Base-by-base conservation (phyloP, 1,140 invertebrate genomes). In the Nixonia krombeini region DNA sequence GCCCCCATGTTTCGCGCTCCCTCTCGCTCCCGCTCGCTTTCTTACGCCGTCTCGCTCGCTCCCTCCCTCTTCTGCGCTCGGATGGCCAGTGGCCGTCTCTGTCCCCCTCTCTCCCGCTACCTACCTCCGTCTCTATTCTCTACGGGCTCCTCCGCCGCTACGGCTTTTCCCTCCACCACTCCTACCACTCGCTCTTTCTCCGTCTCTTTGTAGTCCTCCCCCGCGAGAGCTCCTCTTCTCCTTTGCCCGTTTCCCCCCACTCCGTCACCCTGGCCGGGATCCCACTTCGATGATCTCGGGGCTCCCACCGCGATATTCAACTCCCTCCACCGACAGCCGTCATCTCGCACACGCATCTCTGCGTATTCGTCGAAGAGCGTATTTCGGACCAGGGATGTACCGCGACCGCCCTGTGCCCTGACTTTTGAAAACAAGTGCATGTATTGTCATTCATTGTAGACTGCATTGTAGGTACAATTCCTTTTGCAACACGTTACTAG, bases 1-100 rank as follows among this genome's bases (percentile, higher is more conserved):
- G 81, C 81, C 81, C 81, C 81, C 81, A 75, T 81, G 61, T 44
- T 57, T 71, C 65, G 29, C 45, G 45, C 47, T 44, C 50, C 59
- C 35, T 35, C 52, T 42, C 56, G 35, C 40, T 40, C 40, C 44
- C 52, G 46, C 49, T 55, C 58, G 16, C 33, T 37, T 47, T 52
- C 15, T 8, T n/a, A n/a, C n/a, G 31, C 18, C 41, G 26, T 13
- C 9, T 15, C 10, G 17, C 35, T 28, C 35, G 6, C 16, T 26
- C 23, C 53, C 9, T 29, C 46, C 17, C 29, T 61, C 51, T 18
- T 45, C 38, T 44, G 47, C 29, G 26, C 15, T 18, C 21, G 40
- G 21, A 9, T 7, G n/a, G n/a, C n/a, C n/a, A n/a, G n/a, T n/a
- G n/a, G n/a, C n/a, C 35, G 40, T 17, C 26, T 9, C 49, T 23